Evolutionary conservation across 2,888 invertebrate species (phyloP), one percentile per base, ranked within the genome.

Genomic region (Rugalucina vietnamica): DNA sequence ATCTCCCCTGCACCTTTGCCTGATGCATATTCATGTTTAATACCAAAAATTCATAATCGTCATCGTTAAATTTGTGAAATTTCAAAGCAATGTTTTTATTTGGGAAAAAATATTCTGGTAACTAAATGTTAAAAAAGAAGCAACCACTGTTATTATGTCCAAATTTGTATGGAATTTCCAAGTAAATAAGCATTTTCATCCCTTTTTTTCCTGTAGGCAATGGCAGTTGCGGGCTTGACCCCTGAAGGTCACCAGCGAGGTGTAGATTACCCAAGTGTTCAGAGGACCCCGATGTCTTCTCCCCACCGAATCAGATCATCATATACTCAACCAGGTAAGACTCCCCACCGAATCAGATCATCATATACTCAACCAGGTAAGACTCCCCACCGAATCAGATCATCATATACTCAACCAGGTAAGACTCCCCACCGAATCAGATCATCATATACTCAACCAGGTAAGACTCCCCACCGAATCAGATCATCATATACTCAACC

Each of bases 181-280:
- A n/a, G n/a, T n/a, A n/a, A n/a, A n/a, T n/a, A n/a, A n/a, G n/a
- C n/a, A n/a, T n/a, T n/a, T n/a, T n/a, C n/a, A n/a, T n/a, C n/a
- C n/a, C 24, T n/a, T 10, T 43, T 18, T 60, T 76, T 36, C 70
- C 81, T 96, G 78, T 96, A 97, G 95, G 97, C 97, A 82, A 97
- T 97, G 96, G 97, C 97, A 85, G 94, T 95, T 75, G 96, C 97
- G 86, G 96, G 97, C 88, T 96, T 97, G 87, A 91, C 92, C 12
- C 86, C 93, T 50, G 93, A 93, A n/a, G 94, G 94, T 29, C 84
- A 87, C 29, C 90, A 91, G 43, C 82, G 89, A 72, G 91, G 91
- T 39, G 81, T 88, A 24, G 93, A 93, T 73, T 92, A 93, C 75
- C 92, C 91, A 8, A 88, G 83, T 37, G 89, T 91, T 43, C 90